These are phyloP conservation scores for Chauna torquata DNA, from an alignment of 2,113 vertebrate genomes.

Conservation along the genomic window DNA sequence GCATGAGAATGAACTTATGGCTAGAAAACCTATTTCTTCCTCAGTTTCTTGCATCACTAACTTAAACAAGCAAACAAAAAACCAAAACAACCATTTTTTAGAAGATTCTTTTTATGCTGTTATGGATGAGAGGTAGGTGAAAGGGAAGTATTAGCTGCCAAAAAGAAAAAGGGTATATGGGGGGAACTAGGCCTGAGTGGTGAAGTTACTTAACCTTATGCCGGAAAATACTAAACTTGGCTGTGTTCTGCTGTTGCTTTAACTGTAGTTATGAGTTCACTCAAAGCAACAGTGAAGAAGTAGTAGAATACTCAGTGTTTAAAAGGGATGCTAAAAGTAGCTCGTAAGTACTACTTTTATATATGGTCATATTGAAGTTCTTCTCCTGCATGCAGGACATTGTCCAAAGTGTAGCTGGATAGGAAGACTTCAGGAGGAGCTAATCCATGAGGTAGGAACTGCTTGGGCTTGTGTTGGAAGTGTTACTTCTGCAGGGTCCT, in stretches of 20 bases:
- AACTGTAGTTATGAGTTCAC: not conserved
- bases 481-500: not conserved
- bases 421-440: not conserved
- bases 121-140: not conserved
- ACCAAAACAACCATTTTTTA: not conserved
- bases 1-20: not conserved
- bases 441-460: not conserved
- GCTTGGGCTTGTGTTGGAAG: not conserved
- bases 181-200: not conserved
- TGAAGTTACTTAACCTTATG: not conserved
- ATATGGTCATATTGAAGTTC: not conserved
- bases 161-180: not conserved
- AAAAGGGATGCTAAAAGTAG: not conserved
- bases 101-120: not conserved
- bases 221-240: not conserved
- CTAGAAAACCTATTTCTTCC: not conserved
- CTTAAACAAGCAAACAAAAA: not conserved
- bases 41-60: not conserved
- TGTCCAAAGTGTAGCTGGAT: not conserved
- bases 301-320: not conserved
- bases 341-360: not conserved
- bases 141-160: not conserved
- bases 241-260: not conserved
- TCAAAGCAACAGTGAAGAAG: not conserved
- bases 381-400: not conserved